Evolutionary conservation across 2,113 vertebrate species (phyloP).

Genomic region (Peromyscus leucopus): DNA sequence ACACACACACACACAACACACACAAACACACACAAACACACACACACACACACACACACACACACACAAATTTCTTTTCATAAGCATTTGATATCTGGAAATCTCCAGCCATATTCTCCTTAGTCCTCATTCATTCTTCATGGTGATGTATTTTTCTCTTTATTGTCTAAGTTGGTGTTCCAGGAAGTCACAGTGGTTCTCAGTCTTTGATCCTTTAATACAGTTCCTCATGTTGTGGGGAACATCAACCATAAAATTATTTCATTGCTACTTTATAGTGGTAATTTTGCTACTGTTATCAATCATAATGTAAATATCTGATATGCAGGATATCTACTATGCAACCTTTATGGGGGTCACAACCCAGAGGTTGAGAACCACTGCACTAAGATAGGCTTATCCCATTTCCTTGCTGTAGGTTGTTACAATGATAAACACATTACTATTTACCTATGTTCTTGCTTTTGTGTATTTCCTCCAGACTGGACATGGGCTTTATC

Average conservation of each 20-base stretch:
- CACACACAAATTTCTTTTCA: neutral
- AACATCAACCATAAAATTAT: neutral
- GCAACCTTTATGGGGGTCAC: no score
- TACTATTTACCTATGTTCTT: neutral
- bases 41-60: neutral
- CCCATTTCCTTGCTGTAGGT: rapidly evolving
- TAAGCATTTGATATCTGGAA: neutral
- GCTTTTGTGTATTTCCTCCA: neutral
- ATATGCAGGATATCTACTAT: neutral
- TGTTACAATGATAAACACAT: neutral
- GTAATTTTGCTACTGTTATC: neutral
- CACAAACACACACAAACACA: neutral
- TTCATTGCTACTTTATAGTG: neutral
- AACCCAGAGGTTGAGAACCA: neutral
- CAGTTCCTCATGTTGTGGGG: neutral
- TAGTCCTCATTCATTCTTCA: no score
- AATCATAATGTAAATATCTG: neutral
- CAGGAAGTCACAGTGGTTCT: neutral
- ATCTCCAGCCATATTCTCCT: neutral
- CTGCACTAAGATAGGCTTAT: neutral
- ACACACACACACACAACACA: neutral
- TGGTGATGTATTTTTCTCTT: neutral
- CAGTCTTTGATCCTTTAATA: neutral
- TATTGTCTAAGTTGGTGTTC: rapidly evolving
- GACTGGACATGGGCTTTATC: neutral